Evolutionary conservation across 37 sponge, comb jelly and placozoan species (phyloP).

Genomic region (Aplysina aerophoba): DNA sequence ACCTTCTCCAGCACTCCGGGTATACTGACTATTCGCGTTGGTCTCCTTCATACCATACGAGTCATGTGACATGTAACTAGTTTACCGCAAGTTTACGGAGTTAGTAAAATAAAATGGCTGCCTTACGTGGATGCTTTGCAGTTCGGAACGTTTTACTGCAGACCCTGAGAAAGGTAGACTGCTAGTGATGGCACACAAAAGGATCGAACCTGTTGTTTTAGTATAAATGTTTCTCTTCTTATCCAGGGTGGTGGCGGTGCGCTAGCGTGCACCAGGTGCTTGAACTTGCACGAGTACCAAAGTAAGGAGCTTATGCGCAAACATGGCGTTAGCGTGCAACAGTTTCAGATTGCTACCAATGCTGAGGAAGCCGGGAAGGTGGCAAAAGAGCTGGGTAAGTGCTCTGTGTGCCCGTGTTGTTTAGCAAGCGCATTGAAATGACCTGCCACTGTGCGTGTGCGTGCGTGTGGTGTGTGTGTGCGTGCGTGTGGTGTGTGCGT

Average conservation of each 20-base stretch:
- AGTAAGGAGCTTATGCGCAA: conserved; percentile 91
- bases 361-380: conserved; percentile 70
- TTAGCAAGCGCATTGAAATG: no score
- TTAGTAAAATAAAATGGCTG: not conserved
- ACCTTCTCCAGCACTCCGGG: no score
- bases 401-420: no score
- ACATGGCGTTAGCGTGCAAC: conserved; percentile 81
- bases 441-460: no score
- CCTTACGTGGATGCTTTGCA: not conserved
- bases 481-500: no score
- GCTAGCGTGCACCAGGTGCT: conserved; percentile 21
- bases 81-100: not conserved
- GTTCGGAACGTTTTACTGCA: not conserved
- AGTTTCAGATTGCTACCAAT: conserved; percentile 69
- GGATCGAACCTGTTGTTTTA: no score
- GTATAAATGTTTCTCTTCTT: no score
- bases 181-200: not conserved
- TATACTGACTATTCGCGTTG: no score
- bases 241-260: no score
- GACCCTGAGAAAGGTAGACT: not conserved
- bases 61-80: not conserved
- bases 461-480: no score
- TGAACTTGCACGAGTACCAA: conserved; percentile 95
- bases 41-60: not conserved
- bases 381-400: conserved; percentile 66